A percentile compares a stretch with the other conserved stretches of the same genome.
Evolutionary conservation across 2,113 vertebrate genomes (phyloP).

Genomic region (Fulica atra): DNA sequence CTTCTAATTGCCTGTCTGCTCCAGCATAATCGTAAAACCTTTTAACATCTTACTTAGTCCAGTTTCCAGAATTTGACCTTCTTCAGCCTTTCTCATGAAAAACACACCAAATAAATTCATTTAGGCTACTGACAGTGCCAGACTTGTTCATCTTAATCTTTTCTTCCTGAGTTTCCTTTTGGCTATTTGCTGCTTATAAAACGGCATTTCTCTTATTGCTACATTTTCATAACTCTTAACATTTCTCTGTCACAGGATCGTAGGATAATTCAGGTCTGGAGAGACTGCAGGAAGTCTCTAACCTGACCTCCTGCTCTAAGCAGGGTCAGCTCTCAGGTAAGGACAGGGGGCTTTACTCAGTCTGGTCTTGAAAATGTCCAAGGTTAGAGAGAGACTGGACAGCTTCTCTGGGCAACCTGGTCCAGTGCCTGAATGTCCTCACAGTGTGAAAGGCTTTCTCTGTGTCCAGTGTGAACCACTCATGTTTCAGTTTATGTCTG

Average conservation of each 20-base stretch:
- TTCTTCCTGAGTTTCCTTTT: background rate
- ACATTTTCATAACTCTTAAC: background rate
- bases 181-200: background rate
- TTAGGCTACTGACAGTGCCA: background rate
- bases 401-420: background rate
- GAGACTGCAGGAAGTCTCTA: background rate
- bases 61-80: slow-evolving; percentile 33
- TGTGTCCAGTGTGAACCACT: background rate
- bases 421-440: background rate
- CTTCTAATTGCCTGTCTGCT: background rate
- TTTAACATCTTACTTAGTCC: slow-evolving; percentile 27
- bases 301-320: background rate
- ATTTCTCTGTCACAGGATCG: background rate
- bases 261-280: background rate
- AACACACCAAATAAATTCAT: background rate
- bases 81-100: slow-evolving; percentile 8
- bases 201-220: background rate
- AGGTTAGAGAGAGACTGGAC: background rate
- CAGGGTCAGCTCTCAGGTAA: background rate
- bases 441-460: background rate
- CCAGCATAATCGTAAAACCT: slow-evolving; percentile 18
- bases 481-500: background rate
- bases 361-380: background rate
- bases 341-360: background rate
- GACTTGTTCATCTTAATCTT: background rate